phyloP scores from a whole-genome alignment of 1,140 invertebrate genomes.

The Psilanteris sp. region DNA sequence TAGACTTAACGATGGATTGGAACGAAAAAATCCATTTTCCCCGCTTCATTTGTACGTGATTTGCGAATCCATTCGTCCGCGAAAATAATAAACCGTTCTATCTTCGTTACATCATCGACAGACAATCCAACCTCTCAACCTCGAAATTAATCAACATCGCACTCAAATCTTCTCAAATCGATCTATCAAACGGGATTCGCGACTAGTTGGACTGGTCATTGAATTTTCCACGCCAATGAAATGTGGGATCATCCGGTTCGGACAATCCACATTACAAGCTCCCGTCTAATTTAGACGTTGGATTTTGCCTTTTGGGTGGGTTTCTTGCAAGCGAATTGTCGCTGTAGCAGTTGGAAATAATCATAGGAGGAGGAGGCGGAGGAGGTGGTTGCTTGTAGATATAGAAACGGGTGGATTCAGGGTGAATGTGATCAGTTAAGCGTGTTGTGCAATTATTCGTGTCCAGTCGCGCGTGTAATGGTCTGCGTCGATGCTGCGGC shows the following conservation, averaged over 20 bases:
- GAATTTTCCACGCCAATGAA: conserved; percentile 15
- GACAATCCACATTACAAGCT: conserved; percentile 65
- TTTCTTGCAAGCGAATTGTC: conserved; percentile 58
- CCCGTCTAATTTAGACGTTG: conserved; percentile 49
- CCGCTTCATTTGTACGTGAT: background rate
- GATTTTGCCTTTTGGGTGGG: conserved; percentile 44
- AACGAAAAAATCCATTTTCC: background rate
- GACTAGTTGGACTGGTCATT: background rate
- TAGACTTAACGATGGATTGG: background rate
- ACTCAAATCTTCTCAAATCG: background rate
- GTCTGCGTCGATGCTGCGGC: conserved; percentile 77
- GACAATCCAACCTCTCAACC: background rate
- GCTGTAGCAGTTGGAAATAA: conserved; percentile 56
- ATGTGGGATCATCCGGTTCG: conserved; percentile 42
- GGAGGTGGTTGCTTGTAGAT: conserved; percentile 62
- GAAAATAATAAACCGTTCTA: conserved; percentile 15
- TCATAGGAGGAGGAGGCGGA: conserved; percentile 71
- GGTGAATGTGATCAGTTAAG: conserved; percentile 80
- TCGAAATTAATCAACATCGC: conserved; percentile 16
- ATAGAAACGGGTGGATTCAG: conserved; percentile 77
- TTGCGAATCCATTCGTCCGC: background rate
- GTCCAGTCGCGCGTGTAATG: conserved; percentile 80
- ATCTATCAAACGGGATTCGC: conserved; percentile 19
- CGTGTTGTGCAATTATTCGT: conserved; percentile 80
- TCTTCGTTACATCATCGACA: conserved; percentile 19